phyloP scores from a whole-genome alignment of 1,140 invertebrate species.

The Caenorhabditis inopinata region DNA sequence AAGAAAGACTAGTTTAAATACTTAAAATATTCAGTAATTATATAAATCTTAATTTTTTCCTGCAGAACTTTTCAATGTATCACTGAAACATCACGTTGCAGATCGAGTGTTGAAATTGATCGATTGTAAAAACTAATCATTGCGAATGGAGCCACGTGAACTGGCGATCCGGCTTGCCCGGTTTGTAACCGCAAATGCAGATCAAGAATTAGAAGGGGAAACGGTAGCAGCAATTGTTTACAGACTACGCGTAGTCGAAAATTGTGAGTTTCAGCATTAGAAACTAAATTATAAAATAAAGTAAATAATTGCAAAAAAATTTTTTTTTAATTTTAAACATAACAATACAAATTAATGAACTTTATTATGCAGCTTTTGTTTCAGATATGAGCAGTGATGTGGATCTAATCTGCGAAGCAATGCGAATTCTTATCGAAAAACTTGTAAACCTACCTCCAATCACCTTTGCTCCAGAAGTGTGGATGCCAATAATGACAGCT shows the following conservation, averaged over 20 bases:
- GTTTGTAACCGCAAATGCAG: neutral
- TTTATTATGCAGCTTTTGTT: neutral
- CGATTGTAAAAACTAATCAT: too few relatives aligned
- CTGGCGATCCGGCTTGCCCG: neutral
- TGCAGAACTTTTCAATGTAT: too few relatives aligned
- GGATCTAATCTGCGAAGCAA: neutral
- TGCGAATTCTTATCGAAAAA: neutral
- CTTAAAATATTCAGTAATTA: too few relatives aligned
- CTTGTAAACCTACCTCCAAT: neutral
- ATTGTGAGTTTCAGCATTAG: too few relatives aligned
- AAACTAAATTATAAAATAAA: too few relatives aligned
- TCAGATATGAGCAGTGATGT: neutral
- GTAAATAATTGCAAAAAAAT: too few relatives aligned
- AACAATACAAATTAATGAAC: too few relatives aligned
- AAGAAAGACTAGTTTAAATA: too few relatives aligned
- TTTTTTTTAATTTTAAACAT: too few relatives aligned
- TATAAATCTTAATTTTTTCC: too few relatives aligned
- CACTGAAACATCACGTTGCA: too few relatives aligned
- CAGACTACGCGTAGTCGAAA: constrained; percentile 10
- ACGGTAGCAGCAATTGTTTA: neutral
- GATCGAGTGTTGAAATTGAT: too few relatives aligned
- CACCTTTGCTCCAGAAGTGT: neutral
- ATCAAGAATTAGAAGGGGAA: neutral
- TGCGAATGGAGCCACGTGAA: neutral
- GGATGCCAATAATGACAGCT: neutral